Conservation (phyloP, 2,797 vertebrate genomes). For the Danio tinwini region DNA sequence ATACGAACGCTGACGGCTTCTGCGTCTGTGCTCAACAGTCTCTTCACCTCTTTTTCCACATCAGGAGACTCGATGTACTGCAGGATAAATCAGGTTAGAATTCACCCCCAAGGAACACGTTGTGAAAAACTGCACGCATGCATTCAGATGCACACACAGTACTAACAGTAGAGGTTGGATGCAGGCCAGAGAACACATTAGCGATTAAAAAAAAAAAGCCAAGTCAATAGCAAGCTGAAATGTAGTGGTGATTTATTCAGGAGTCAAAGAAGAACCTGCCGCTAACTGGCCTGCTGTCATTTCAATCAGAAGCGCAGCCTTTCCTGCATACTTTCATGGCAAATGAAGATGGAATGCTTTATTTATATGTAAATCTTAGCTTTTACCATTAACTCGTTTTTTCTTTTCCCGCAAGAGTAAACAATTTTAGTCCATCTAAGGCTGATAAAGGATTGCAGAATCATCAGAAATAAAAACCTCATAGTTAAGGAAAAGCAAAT, state of each 20-base stretch:
- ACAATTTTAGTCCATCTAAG: constrained; percentile 42
- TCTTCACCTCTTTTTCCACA: constrained; percentile 96
- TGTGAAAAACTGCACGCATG: constrained; percentile 8
- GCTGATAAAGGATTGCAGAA: constrained; percentile 57
- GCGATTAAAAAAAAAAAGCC: constrained; percentile 68
- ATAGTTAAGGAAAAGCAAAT: constrained; percentile 53
- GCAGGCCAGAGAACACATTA: constrained; percentile 76
- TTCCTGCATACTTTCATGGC: constrained; percentile 68
- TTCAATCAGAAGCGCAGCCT: constrained; percentile 71
- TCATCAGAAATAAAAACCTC: constrained; percentile 44
- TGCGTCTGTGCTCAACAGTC: constrained; percentile 91
- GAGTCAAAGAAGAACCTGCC: constrained; percentile 70
- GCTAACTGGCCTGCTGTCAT: constrained; percentile 68
- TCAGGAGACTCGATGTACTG: constrained; percentile 92
- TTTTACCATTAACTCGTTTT: constrained; percentile 65
- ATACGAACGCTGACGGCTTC: constrained; percentile 95
- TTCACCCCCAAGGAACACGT: neutral
- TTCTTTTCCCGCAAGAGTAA: constrained; percentile 27
- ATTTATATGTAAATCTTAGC: constrained; percentile 80
- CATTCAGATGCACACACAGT: constrained; percentile 34
- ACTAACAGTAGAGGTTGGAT: constrained; percentile 63
- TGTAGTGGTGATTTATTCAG: constrained; percentile 74
- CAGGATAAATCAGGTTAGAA: constrained; percentile 51
- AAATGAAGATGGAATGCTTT: constrained; percentile 74
- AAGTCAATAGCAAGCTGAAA: constrained; percentile 73